Evolutionary conservation across 2,797 vertebrate species (phyloP), one percentile per base, ranked within the genome.

Genomic region (Sorex maritimensis): DNA sequence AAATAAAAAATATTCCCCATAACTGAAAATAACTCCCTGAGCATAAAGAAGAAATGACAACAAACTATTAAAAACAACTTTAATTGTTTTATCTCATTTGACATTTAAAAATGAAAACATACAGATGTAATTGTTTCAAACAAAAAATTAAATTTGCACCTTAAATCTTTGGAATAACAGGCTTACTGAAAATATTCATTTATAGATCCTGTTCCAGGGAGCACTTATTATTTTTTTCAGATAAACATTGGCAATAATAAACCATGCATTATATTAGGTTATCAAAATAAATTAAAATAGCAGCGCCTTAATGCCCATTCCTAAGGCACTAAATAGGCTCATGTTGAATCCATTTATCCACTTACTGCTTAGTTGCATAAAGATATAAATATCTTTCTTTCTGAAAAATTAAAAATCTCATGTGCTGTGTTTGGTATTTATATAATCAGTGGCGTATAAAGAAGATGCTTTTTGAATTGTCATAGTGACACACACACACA

Each of bases 171-270:
- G 95, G 73, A 91, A 49, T 68, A 96, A 44, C 49, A 83, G 1
- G 1, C 61, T 85, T 97, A 74, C 63, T 92, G 44, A 86, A 92
- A 75, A 94, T 28, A 95, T 87, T 92, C 95, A 96, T 97, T 96
- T 96, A 1, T 1, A 78, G 19, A 73, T 93, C 85, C 26, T 90
- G 21, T 88, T 85, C 79, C 55, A 95, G 72, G 28, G 52, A 83
- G 65, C 79, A 86, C 95, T 92, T 95, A 92, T 94, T 69, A 28
- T 17, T 91, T 92, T 63, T 75, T 79, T 67, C 58, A 93, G 63
- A 77, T 52, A 44, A 28, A 69, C 1, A 93, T 23, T 2, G 84
- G 12, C 41, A 86, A 71, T 78, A 91, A 77, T 72, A 82, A 81
- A 19, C 17, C 74, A 77, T n/a, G 52, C 17, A 30, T 55, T 74